Evolutionary conservation across 92 coral and sea anemone species (phyloP), one percentile per base, ranked within the genome.

Genomic region (Palythoa heliodiscus): DNA sequence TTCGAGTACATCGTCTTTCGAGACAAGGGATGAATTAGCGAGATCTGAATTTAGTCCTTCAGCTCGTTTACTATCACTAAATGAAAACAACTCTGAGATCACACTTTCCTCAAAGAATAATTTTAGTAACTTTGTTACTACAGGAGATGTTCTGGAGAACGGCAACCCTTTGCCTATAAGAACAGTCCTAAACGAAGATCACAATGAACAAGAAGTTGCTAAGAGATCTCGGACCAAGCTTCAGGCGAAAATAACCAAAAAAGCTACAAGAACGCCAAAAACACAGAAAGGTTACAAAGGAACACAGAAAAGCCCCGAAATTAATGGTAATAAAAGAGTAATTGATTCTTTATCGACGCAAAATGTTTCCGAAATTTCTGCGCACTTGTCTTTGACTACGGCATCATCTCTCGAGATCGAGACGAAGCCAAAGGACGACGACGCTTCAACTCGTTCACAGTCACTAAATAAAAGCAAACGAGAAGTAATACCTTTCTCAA

Each of bases 181-280:
- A 19, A 72, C 95, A 47, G 92, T 76, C 83, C 91, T 92, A 50
- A 85, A 93, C 92, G 93, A 94, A 63, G 88, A 82, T 35, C 71
- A 78, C 82, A 73, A 82, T 24, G 85, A 75, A 38, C 43, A 78
- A 50, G 43, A 40, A 22, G 89, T 87, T 88, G 92, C 89, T 88
- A 88, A 76, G 92, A 67, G 80, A 70, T 73, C 77, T 6, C 50
- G 57, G 24, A 88, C 20, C 64, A 82, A 75, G 8, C 11, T 19
- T 15, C 23, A 3, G 1, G 35, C 35, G 1, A 61, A 61, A 61
- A n/a, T 24, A 6, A 61, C n/a, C 4, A 15, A 14, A 19, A 67
- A 40, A 22, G 12, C 67, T 29, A 29, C 35, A 29, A 29, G 35
- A 29, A 29, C 35, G 35, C 35, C 35, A 29, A 29, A 29, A 29